Conservation (phyloP, 2,113 vertebrate genomes). For the Caretta caretta region DNA sequence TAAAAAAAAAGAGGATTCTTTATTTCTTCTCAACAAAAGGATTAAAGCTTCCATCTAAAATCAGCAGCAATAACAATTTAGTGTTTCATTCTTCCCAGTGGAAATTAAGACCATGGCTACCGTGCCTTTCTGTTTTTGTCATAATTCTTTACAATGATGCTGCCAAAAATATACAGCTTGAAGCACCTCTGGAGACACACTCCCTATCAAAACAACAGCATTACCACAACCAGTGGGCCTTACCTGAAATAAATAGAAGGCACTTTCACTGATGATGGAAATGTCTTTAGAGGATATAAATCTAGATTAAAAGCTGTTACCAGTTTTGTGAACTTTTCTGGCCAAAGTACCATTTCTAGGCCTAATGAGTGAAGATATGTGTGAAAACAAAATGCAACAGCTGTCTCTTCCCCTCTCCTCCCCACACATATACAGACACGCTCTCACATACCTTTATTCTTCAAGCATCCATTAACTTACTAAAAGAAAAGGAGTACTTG, state of each 20-base stretch:
- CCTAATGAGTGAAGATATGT: background rate
- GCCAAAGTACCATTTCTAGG: background rate
- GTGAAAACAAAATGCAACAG: background rate
- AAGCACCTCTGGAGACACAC: background rate
- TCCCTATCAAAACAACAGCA: background rate
- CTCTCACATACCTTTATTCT: background rate
- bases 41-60: conserved; percentile 52
- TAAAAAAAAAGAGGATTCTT: conserved; percentile 25
- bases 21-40: conserved; percentile 50
- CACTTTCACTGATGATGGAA: background rate
- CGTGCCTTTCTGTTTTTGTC: conserved; percentile 19
- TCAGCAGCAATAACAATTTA: conserved; percentile 48
- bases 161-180: background rate
- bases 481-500: background rate
- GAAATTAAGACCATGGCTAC: conserved; percentile 30
- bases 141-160: background rate
- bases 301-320: conserved; percentile 20
- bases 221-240: background rate
- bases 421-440: background rate
- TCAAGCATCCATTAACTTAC: conserved; percentile 37
- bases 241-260: background rate
- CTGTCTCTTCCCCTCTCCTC: background rate
- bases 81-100: conserved; percentile 44
- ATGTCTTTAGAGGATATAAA: background rate
- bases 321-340: conserved; percentile 3